phyloP scores from a whole-genome alignment of 30 jellyfish, hydroid and myxozoan genomes.

The Hydractinia symbiolongicarpus region DNA sequence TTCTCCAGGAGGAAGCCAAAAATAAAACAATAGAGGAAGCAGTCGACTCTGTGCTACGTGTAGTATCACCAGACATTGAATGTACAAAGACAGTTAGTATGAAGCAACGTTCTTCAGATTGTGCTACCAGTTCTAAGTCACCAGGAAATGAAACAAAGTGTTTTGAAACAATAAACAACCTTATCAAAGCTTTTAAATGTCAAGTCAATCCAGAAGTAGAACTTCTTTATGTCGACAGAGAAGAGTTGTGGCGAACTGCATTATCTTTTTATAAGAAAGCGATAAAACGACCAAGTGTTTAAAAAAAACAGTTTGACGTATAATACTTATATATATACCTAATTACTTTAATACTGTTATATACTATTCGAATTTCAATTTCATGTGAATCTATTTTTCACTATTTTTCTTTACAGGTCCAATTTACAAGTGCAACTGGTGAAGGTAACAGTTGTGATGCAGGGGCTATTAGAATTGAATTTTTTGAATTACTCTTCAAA shows the following conservation, averaged over 20 bases:
- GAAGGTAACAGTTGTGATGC: slow-evolving; percentile 13
- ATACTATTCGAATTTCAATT: no score
- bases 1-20: not conserved
- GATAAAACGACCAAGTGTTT: not conserved
- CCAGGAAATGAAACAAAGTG: no score
- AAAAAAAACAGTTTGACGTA: not conserved
- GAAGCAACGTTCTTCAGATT: no score
- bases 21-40: no score
- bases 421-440: not conserved
- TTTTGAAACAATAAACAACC: not conserved
- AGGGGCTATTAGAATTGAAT: no score
- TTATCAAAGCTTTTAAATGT: not conserved
- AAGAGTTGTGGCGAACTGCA: slow-evolving; percentile 32
- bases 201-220: not conserved
- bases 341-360: not conserved
- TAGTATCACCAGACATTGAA: no score
- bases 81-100: no score
- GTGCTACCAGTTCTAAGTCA: no score
- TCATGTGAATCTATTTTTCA: no score
- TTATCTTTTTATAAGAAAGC: slow-evolving; percentile 37
- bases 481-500: slow-evolving; percentile 15
- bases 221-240: slow-evolving; percentile 19
- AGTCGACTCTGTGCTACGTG: no score
- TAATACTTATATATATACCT: not conserved
- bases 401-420: no score